Evolutionary conservation across 1,140 invertebrate genomes (phyloP), one percentile per base, ranked within the genome.

Genomic region (Bilobella aurantiaca): DNA sequence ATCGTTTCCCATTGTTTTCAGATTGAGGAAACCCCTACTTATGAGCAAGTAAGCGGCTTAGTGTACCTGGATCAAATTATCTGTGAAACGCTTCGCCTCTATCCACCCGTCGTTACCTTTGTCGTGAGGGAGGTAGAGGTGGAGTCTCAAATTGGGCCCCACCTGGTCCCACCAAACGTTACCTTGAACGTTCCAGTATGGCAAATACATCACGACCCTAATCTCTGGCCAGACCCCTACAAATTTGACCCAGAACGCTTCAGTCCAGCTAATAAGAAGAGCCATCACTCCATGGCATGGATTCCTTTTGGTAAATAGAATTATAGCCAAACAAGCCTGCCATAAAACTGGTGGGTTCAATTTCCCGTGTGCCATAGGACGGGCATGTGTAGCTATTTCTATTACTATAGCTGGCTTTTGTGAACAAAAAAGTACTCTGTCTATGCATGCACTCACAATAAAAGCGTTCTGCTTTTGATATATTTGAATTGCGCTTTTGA

Each of bases 171-270:
- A 0, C 76, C 76, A 63, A 79, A 76, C 1, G 73, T 74, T 14
- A 70, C 69, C 3, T 72, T 82, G 1, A 64, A 73, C 14, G 71
- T 80, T 8, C 76, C 78, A 2, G 71, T 80, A 3, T 77, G 76
- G 70, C 74, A 75, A 29, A 72, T 82, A 29, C 81, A 82, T 64
- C 73, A 76, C 53, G 75, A 80, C 71, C 76, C 78, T 3, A 68
- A 77, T 1, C 63, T 76, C 21, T 82, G 79, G 78, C 74, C 77
- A 8, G 74, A 82, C 34, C 80, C 81, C 0, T 73, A 76, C 18
- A 73, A 64, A 59, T 82, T 82, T 66, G 73, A 79, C 63, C 81
- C 81, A 0, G 79, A 81, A 25, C 72, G 79, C 42, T 80, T 74
- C 57, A 63, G 31, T n/a, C 46, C 21, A 21, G 29, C 58, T 1